phyloP scores from a whole-genome alignment of 2,888 invertebrate species.

The Lepidocyrtoides sp. region DNA sequence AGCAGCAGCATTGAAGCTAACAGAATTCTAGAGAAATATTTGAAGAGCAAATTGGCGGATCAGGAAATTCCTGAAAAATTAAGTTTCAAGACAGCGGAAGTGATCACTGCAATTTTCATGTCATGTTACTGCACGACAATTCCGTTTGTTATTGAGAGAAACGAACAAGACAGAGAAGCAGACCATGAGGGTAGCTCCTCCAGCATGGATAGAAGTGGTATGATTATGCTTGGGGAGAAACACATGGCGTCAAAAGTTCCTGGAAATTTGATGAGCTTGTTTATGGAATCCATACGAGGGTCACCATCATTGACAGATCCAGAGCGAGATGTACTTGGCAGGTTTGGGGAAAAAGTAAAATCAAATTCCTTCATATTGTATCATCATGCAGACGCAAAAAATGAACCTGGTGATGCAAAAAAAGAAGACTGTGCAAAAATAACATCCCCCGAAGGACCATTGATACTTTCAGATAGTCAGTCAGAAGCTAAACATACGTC shows the following conservation, averaged over 20 bases:
- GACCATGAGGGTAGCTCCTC: neutral
- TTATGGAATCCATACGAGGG: conserved; percentile 47
- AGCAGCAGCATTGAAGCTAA: conserved; percentile 21
- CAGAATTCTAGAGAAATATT: conserved; percentile 15
- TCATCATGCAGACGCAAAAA: neutral
- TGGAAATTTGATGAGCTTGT: conserved; percentile 62
- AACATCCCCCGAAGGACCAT: neutral
- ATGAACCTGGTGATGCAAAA: neutral
- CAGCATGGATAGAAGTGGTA: neutral
- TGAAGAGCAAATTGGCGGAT: conserved; percentile 40
- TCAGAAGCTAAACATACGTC: neutral
- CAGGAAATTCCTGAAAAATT: conserved; percentile 40
- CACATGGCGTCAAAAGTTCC: conserved; percentile 31
- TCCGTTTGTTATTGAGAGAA: conserved; percentile 21
- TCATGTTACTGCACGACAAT: conserved; percentile 59
- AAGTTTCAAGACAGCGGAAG: conserved; percentile 56
- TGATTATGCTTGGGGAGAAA: conserved; percentile 41
- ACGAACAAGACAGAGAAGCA: neutral
- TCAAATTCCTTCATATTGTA: neutral
- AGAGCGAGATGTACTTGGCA: conserved; percentile 43
- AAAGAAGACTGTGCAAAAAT: neutral
- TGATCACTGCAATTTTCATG: conserved; percentile 60
- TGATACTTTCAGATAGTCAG: neutral
- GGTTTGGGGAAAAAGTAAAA: conserved; percentile 65
- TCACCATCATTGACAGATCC: neutral